Conservation (phyloP, 2,888 invertebrate species). For the Drosophila tanythrix region DNA sequence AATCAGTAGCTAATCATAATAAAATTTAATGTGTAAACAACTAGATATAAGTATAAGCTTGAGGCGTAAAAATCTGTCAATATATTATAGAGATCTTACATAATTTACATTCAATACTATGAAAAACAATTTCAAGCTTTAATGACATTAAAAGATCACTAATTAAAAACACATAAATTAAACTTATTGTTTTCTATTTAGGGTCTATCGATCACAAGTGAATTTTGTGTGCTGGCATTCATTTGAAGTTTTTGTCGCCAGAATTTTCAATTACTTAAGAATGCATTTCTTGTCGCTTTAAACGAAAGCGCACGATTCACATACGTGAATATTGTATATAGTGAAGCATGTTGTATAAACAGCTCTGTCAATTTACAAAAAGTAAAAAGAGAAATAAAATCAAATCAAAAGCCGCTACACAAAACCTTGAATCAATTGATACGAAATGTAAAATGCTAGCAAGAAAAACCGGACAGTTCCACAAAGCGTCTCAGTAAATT, state of each 20-base stretch:
- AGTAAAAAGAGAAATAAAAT: slow-evolving; percentile 35
- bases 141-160: neutral
- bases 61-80: neutral
- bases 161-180: neutral
- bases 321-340: slow-evolving; percentile 35
- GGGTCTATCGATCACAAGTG: neutral
- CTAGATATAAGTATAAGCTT: neutral
- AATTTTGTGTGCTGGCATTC: slow-evolving; percentile 31
- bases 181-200: neutral
- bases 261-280: slow-evolving; percentile 74
- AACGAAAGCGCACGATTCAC: slow-evolving; percentile 72
- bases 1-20: neutral
- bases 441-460: slow-evolving; percentile 66
- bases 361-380: slow-evolving; percentile 19
- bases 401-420: slow-evolving; percentile 68
- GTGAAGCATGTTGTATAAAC: slow-evolving; percentile 31
- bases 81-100: neutral
- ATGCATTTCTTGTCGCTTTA: slow-evolving; percentile 69
- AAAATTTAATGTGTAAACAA: neutral
- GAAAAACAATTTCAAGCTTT: neutral
- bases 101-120: neutral
- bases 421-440: slow-evolving; percentile 81
- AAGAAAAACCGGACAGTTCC: slow-evolving; percentile 53
- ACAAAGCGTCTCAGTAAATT: slow-evolving; percentile 64
- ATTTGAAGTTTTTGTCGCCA: slow-evolving; percentile 42